Conservation (phyloP, 1,140 invertebrate species). For the Ylistrum balloti region DNA sequence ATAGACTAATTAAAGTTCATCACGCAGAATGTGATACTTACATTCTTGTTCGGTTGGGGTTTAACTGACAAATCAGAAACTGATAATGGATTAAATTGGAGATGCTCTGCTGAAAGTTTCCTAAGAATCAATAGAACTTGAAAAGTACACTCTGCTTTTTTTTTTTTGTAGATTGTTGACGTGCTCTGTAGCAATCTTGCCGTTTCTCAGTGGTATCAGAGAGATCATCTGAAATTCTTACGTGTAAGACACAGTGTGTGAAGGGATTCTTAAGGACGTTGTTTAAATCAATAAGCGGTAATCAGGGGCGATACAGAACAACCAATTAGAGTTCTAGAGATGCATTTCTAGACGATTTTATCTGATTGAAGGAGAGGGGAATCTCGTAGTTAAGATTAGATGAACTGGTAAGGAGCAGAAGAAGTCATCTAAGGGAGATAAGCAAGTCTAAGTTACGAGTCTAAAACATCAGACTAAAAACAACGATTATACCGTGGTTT, state of each 20-base stretch:
- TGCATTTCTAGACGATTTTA: background rate
- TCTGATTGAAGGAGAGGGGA: background rate
- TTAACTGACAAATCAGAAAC: background rate
- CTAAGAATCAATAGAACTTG: background rate
- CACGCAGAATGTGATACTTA: background rate
- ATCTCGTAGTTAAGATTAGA: background rate
- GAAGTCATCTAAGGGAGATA: background rate
- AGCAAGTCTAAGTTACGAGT: too few relatives aligned
- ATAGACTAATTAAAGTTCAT: background rate
- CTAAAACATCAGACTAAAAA: background rate
- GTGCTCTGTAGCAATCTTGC: background rate
- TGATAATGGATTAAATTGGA: constrained; percentile 29
- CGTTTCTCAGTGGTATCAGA: background rate
- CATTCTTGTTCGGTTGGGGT: background rate
- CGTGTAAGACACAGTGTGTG: background rate
- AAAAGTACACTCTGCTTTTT: constrained; percentile 16
- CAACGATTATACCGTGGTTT: background rate
- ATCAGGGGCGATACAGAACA: background rate
- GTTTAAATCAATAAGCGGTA: background rate
- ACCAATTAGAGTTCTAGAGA: background rate
- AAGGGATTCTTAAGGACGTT: constrained; percentile 3
- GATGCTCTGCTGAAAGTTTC: background rate
- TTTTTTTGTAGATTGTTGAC: background rate
- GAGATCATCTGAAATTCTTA: background rate
- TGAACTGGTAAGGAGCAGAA: background rate